Base-by-base conservation (phyloP, 2,888 invertebrate species). In the Trichopria drosophilae region DNA sequence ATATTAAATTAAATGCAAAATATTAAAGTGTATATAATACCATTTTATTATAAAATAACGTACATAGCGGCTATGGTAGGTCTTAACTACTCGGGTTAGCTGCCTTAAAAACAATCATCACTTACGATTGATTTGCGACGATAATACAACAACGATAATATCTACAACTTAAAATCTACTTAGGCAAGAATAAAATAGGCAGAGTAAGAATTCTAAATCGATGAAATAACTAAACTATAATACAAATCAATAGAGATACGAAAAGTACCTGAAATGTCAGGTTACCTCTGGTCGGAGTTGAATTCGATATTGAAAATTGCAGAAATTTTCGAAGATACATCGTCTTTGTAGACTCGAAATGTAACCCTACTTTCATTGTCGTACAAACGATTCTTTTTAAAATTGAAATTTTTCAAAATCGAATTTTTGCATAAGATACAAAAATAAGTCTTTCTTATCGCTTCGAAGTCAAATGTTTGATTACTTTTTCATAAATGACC, bases 401-500 rank as follows among this genome's bases (percentile, higher is more conserved):
- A n/a, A n/a, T n/a, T n/a, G n/a, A n/a, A n/a, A n/a, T n/a, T n/a
- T n/a, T n/a, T n/a, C n/a, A n/a, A n/a, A n/a, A n/a, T n/a, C n/a
- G n/a, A n/a, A n/a, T n/a, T 44, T n/a, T 41, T 29, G n/a, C 20
- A 41, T 29, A 19, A 41, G 41, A 31, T 31, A 41, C 41, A 41
- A 63, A 63, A 65, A 63, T 56, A 63, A 58, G 59, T 63, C 55
- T 58, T 55, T 61, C 58, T 57, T 56, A 55, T 57, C 53, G 32
- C 26, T 19, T 39, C 34, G 6, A 19, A n/a, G 18, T 19, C 10
- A 22, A 26, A 54, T 41, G 28, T 12, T 32, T 48, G 16, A 19
- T 63, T 57, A 71, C 54, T 71, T 69, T 51, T 67, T 68, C 34
- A 73, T 73, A 47, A 73, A 65, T 47, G 68, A 71, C 63, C 72